Percentiles rank a stretch among this genome's conserved stretches.
Evolutionary conservation across 2,113 vertebrate species (phyloP).

Genomic region (Pelodiscus sinensis): DNA sequence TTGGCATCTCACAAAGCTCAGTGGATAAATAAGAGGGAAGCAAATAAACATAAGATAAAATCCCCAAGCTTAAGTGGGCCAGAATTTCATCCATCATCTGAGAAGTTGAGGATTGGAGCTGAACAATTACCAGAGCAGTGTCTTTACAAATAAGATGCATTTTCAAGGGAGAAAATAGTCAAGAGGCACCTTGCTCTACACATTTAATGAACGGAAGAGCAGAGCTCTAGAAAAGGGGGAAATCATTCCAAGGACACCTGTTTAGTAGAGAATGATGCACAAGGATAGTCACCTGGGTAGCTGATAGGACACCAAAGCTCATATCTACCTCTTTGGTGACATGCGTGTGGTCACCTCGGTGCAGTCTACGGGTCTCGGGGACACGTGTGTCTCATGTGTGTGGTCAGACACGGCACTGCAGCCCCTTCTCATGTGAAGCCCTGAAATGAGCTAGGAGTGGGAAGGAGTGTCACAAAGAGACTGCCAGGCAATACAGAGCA

Average conservation of each 20-base stretch:
- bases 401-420: background rate
- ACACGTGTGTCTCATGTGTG: background rate
- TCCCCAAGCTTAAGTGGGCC: background rate
- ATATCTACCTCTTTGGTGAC: constrained; percentile 39
- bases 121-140: constrained; percentile 44
- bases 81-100: background rate
- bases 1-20: background rate
- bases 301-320: background rate
- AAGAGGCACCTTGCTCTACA: background rate
- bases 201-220: background rate
- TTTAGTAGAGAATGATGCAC: background rate
- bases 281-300: background rate
- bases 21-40: background rate
- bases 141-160: constrained; percentile 43
- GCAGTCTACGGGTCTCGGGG: constrained; percentile 31
- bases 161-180: constrained; percentile 12
- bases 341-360: constrained; percentile 39
- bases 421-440: constrained; percentile 26
- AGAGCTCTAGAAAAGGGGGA: constrained; percentile 16
- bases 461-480: background rate
- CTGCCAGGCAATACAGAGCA: constrained; percentile 28
- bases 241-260: constrained; percentile 33
- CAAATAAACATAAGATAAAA: background rate
- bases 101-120: background rate
- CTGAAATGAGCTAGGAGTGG: constrained; percentile 1